phyloP scores from a whole-genome alignment of 2,888 invertebrate genomes.

The Seladonia tumulorum region DNA sequence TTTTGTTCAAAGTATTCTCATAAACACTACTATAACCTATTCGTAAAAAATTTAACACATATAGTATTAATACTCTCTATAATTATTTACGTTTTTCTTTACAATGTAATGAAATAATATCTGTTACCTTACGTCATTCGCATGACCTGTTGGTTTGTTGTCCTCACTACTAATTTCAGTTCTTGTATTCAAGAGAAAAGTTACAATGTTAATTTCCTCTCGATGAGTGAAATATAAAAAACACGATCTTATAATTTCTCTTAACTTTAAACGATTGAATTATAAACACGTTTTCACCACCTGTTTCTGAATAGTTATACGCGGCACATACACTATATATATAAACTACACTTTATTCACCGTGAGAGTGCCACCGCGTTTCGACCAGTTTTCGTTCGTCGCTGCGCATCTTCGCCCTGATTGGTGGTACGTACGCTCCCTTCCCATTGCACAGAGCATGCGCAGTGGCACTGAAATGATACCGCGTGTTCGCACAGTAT shows the following conservation, averaged over 20 bases:
- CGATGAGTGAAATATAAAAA: slow-evolving; percentile 47
- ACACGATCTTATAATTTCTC: slow-evolving; percentile 24
- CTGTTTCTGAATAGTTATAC: slow-evolving; percentile 15
- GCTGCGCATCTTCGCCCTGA: too few species aligned
- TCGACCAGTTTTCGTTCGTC: too few species aligned
- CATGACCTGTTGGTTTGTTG: slow-evolving; percentile 69
- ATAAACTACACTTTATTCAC: too few species aligned
- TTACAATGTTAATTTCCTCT: slow-evolving; percentile 36
- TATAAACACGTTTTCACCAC: slow-evolving; percentile 20
- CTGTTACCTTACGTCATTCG: slow-evolving; percentile 79
- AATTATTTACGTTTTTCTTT: neutral
- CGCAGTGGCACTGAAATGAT: too few species aligned
- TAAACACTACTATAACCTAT: neutral
- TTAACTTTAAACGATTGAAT: slow-evolving; percentile 21
- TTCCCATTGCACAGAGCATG: too few species aligned
- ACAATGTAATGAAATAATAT: slow-evolving; percentile 47
- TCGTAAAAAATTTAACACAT: neutral
- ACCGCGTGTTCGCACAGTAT: too few species aligned
- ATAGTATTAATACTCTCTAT: neutral
- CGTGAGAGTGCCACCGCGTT: too few species aligned
- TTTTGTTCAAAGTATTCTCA: neutral
- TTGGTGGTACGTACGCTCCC: too few species aligned
- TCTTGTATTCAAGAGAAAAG: slow-evolving; percentile 31
- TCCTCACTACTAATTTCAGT: slow-evolving; percentile 31
- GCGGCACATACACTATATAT: slow-evolving; percentile 22